Evolutionary conservation across 2,888 invertebrate genomes (phyloP).

Genomic region (Emmelina monodactyla): DNA sequence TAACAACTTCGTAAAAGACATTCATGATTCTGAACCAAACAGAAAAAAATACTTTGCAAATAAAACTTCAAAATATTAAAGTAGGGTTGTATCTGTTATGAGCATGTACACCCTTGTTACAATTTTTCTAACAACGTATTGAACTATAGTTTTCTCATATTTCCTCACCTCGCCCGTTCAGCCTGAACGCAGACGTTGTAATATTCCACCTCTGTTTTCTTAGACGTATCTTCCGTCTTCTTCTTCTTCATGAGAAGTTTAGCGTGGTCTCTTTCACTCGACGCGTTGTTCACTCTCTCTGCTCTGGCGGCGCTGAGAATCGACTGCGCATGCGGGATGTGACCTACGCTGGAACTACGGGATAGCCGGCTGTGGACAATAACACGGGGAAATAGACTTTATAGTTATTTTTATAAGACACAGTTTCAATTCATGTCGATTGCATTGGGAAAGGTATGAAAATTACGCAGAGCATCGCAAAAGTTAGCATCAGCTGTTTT

Average conservation of each 20-base stretch:
- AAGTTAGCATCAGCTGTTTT: conserved; percentile 29
- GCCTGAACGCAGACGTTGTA: conserved; percentile 90
- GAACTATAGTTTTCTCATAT: too few relatives aligned
- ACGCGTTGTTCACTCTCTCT: conserved; percentile 33
- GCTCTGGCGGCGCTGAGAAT: conserved; percentile 52
- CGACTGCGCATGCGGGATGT: conserved; percentile 60
- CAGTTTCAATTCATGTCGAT: not conserved
- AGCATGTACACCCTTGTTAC: too few relatives aligned
- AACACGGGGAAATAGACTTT: conserved; percentile 6
- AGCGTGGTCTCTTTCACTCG: conserved; percentile 69
- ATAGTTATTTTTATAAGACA: not conserved
- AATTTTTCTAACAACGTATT: too few relatives aligned
- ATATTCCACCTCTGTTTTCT: conserved; percentile 92
- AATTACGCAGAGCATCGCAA: conserved; percentile 4
- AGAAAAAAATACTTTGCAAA: too few relatives aligned
- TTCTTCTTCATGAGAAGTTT: conserved; percentile 88
- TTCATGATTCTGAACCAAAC: too few relatives aligned
- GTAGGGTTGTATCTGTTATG: too few relatives aligned
- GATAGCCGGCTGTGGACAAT: conserved; percentile 44
- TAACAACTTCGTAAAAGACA: too few relatives aligned
- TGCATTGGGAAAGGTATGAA: too few relatives aligned
- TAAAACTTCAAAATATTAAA: too few relatives aligned
- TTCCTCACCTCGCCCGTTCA: conserved; percentile 81
- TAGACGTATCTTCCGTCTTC: conserved; percentile 89
- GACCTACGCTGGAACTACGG: conserved; percentile 66